Evolutionary conservation across 2,888 invertebrate genomes (phyloP), one percentile per base, ranked within the genome.

Genomic region (Cyrtodaria siliqua): DNA sequence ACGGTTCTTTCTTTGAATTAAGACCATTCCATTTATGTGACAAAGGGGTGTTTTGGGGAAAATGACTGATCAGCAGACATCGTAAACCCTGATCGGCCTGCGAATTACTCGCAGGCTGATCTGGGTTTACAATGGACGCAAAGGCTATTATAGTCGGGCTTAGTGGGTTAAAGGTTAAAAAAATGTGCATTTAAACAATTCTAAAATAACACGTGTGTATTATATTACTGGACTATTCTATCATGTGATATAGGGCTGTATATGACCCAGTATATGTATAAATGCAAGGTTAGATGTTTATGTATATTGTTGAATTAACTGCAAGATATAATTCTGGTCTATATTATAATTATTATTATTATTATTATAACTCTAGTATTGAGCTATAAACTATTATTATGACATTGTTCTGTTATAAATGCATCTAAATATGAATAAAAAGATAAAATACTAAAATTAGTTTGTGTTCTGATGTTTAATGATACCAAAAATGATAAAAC

Each of bases 341-440:
- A 72, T 60, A 63, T 42, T 50, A 55, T 53, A 57, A 47, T 55
- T 63, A 72, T 55, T 66, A 72, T 69, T 60, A 68, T 59, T 67
- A 57, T 62, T 50, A 38, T 50, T 50, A 50, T 71, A 71, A 59
- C 59, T 42, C 50, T 57, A 66, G 66, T 56, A 55, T 44, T 59
- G 59, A 59, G 18, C 23, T 59, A 59, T 59, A 9, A 42, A 53
- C 68, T 57, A 59, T 59, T 57, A 44, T 59, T 23, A 44, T 6
- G 18, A 60, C 60, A 70, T 70, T 70, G 75, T 75, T 76, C 66
- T 76, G 70, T 76, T 76, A 75, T 69, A 64, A 73, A 27, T 44
- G 29, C 76, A 70, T 70, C 66, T 61, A 55, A 60, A 70, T 75
- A 64, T 63, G 53, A 70, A 62, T 63, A 63, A 47, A 74, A 33